These are phyloP conservation scores for Bombylius major DNA, from an alignment of 2,888 invertebrate genomes.

Conservation along the genomic window DNA sequence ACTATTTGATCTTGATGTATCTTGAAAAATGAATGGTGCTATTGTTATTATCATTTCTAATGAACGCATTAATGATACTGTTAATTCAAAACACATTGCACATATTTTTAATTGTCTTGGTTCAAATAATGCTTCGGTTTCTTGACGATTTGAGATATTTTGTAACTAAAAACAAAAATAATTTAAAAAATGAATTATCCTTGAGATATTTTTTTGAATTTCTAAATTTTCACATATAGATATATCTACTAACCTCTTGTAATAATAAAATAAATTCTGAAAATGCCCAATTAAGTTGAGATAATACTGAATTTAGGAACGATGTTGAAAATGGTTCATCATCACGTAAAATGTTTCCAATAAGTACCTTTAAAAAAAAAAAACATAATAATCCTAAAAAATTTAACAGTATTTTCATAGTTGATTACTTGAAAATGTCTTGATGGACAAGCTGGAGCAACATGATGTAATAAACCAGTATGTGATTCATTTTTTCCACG, in stretches of 20 bases:
- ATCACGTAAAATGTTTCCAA: slow-evolving; percentile 46
- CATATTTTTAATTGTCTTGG: slow-evolving; percentile 67
- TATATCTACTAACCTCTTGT: slow-evolving; percentile 55
- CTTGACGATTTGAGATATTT: slow-evolving; percentile 43
- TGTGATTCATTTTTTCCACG: slow-evolving; percentile 34
- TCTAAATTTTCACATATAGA: background rate
- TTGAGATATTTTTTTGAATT: too few relatives aligned
- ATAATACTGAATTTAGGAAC: slow-evolving; percentile 65
- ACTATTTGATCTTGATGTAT: slow-evolving; percentile 50
- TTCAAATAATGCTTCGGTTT: slow-evolving; percentile 50
- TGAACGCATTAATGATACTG: slow-evolving; percentile 62
- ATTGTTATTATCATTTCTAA: slow-evolving; percentile 64
- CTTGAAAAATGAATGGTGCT: slow-evolving; percentile 51
- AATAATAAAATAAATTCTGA: slow-evolving; percentile 76
- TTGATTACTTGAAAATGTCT: slow-evolving; percentile 26
- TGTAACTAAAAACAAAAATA: slow-evolving; percentile 40
- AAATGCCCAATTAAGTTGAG: slow-evolving; percentile 78
- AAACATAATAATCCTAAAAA: background rate
- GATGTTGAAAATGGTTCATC: slow-evolving; percentile 53
- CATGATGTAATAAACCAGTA: slow-evolving; percentile 33
- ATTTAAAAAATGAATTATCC: background rate
- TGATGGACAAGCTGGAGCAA: slow-evolving; percentile 35
- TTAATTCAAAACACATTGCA: slow-evolving; percentile 71
- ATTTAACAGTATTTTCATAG: background rate
- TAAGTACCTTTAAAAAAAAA: slow-evolving; percentile 40